Conservation (phyloP, 2,797 vertebrate genomes). For the Gymnoscopelus microlampas region DNA sequence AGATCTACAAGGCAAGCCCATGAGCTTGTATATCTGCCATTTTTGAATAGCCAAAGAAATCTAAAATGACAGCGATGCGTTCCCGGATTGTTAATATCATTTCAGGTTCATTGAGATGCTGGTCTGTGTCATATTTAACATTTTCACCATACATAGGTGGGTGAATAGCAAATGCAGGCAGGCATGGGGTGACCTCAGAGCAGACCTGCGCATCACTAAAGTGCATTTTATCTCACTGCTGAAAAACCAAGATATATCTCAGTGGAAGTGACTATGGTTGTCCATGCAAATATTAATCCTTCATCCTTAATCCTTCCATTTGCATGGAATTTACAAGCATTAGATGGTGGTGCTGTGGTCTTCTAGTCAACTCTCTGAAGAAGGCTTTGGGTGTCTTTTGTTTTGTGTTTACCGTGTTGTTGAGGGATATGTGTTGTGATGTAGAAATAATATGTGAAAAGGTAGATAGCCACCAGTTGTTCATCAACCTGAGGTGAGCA, state of each 20-base stretch:
- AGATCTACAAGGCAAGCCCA: too few species aligned
- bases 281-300: not conserved
- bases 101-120: too few species aligned
- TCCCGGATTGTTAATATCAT: too few species aligned
- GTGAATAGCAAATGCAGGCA: too few species aligned
- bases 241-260: constrained; percentile 5
- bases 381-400: constrained; percentile 7
- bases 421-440: constrained; percentile 1
- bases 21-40: too few species aligned
- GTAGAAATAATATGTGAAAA: constrained; percentile 11
- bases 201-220: not conserved
- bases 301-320: constrained; percentile 9
- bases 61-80: too few species aligned
- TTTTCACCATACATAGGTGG: too few species aligned
- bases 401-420: not conserved
- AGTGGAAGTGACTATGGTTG: not conserved
- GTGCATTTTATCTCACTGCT: not conserved
- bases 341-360: constrained; percentile 24
- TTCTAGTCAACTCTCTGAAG: constrained; percentile 19
- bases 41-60: too few species aligned
- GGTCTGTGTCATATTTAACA: too few species aligned
- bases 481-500: not conserved
- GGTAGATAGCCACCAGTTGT: not conserved
- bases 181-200: too few species aligned
- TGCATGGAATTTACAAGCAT: constrained; percentile 12